Conservation (phyloP, 1,140 invertebrate species). For the Chrysomallon squamiferum region DNA sequence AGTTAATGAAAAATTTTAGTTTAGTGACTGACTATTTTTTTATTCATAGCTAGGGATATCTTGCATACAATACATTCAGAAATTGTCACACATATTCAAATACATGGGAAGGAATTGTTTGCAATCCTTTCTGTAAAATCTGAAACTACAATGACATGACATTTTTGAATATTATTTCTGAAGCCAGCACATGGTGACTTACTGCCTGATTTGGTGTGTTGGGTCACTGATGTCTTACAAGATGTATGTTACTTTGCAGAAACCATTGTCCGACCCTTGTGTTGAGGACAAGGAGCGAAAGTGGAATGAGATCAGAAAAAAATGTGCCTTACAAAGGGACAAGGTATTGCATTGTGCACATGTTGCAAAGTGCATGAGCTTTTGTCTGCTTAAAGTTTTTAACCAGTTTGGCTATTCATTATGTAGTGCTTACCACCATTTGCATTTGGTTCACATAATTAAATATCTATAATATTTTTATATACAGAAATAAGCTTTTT, state of each 20-base stretch:
- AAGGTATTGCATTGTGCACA: constrained; percentile 24
- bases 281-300: constrained; percentile 40
- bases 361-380: not conserved
- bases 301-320: constrained; percentile 30
- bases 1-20: no score
- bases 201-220: no score
- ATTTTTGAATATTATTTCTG: no score
- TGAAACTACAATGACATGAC: no score
- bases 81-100: no score
- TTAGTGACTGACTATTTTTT: no score
- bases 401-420: not conserved
- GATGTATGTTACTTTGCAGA: constrained; percentile 14
- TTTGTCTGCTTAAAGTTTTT: not conserved
- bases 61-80: no score
- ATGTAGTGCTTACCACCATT: not conserved
- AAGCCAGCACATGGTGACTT: no score
- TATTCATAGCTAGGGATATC: no score
- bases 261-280: constrained; percentile 7
- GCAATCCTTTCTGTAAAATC: no score
- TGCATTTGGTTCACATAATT: not conserved
- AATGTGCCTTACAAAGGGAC: constrained; percentile 38
- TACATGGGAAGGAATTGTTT: no score
- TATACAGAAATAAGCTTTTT: not conserved
- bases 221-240: not conserved
- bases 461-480: not conserved